These are phyloP conservation scores for Drosophila yooni DNA, from an alignment of 2,888 invertebrate genomes.

Conservation along the genomic window DNA sequence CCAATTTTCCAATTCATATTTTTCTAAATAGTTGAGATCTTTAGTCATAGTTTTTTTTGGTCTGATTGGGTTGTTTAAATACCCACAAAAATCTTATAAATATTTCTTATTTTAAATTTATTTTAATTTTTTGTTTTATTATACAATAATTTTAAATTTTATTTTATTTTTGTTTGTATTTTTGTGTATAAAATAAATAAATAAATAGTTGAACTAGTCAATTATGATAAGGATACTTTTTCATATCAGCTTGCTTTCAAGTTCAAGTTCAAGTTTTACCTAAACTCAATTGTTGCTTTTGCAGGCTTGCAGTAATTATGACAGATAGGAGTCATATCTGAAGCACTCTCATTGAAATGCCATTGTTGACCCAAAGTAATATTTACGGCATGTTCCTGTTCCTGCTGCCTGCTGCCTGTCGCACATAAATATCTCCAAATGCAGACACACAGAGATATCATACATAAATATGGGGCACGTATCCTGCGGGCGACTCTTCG, in stretches of 20 bases:
- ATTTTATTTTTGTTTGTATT: too few species aligned
- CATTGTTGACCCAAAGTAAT: constrained; percentile 22
- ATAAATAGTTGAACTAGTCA: not conserved
- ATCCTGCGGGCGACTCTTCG: constrained; percentile 52
- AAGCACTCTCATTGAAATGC: constrained; percentile 10
- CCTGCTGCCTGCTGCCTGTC: constrained; percentile 9
- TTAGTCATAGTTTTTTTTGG: too few species aligned
- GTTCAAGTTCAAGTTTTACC: not conserved
- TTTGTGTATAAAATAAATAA: too few species aligned
- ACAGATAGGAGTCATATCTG: constrained; percentile 21
- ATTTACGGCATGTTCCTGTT: constrained; percentile 10
- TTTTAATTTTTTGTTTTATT: too few species aligned
- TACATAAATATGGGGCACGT: constrained; percentile 36
- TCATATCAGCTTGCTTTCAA: not conserved
- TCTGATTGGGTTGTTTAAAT: too few species aligned
- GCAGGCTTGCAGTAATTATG: not conserved
- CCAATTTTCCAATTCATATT: not conserved
- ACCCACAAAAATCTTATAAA: too few species aligned
- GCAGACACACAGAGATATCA: not conserved
- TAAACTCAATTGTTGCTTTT: not conserved
- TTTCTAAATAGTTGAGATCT: rapidly evolving
- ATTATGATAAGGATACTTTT: not conserved
- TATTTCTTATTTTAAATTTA: too few species aligned
- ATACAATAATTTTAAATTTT: too few species aligned
- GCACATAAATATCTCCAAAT: constrained; percentile 11